Evolutionary conservation across 2,113 vertebrate genomes (phyloP), one percentile per base, ranked within the genome.

Genomic region (Butorides virescens): DNA sequence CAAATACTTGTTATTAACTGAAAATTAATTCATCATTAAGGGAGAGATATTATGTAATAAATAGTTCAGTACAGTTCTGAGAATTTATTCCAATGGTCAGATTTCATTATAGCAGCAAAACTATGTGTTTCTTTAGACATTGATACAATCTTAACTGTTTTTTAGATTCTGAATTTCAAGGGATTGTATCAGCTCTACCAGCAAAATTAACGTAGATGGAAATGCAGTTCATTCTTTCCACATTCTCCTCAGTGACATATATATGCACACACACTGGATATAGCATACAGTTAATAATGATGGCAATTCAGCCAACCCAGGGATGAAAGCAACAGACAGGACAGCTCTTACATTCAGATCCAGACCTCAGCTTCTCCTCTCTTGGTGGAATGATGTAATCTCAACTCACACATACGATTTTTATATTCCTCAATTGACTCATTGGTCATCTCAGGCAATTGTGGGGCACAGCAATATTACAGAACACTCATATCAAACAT

Each of bases 11-110:
- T 88, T 98, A 97, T 97, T 98, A 98, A 97, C 96, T 88, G 88
- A 94, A 97, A 98, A 97, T 96, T 2, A 97, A 97, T 97, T 97
- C 34, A 81, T 93, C 97, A 95, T 95, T 97, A 96, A 89, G 92
- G 92, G 95, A 90, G 75, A 95, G 83, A 90, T 93, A 97, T 88
- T 95, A 90, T 92, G 96, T 91, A 97, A 94, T 93, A 91, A 95
- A 22, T 76, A 93, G 29, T 78, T 97, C 55, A 46, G 59, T 58
- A 71, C 63, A 63, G 74, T 50, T 93, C 90, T 86, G 52, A 66
- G 82, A 90, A 68, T 83, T 68, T 82, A 80, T 74, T 67, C 76
- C 70, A 91, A 84, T 46, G 44, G 78, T 66, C 47, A 36, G 36
- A 65, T 81, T 75, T 79, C 47, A 68, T 62, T 67, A 34, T 6